phyloP scores from a whole-genome alignment of 2,113 vertebrate species.

The zebrafish (Danio rerio) region GRCz12tu NC_133176.1:39716501-39717000 shows the following conservation, averaged over 20 bases:
- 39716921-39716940: background rate
- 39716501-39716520: constrained; percentile 64
- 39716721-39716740: constrained; percentile 81
- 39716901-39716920: too few species aligned
- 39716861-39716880: background rate
- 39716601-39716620: constrained; percentile 40
- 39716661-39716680: constrained; percentile 76
- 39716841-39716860: background rate
- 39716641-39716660: constrained; percentile 62
- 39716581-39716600: constrained; percentile 62
- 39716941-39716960: background rate
- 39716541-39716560: constrained; percentile 43
- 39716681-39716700: constrained; percentile 77
- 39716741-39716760: constrained; percentile 79
- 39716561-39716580: constrained; percentile 65
- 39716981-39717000: too few species aligned
- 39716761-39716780: constrained; percentile 76
- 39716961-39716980: background rate
- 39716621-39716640: constrained; percentile 74
- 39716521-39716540: constrained; percentile 49
- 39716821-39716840: constrained; percentile 46
- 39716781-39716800: constrained; percentile 74
- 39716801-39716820: constrained; percentile 68
- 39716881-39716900: background rate
- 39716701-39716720: constrained; percentile 78